Conservation (phyloP, 2,888 invertebrate genomes). For the Girardia tigrina region DNA sequence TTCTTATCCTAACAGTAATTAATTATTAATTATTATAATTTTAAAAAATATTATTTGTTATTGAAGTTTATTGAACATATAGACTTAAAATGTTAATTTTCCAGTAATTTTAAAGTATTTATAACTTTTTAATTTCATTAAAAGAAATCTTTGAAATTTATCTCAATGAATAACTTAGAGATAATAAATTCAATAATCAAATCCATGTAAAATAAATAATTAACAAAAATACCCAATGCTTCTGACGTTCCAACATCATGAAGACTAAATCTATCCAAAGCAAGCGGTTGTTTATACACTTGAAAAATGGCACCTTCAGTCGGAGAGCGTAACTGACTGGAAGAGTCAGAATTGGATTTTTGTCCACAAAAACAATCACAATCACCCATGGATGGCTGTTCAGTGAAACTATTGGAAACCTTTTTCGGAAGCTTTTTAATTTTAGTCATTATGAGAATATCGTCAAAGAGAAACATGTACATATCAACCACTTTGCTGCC, state of each 20-base stretch:
- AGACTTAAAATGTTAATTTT: no score
- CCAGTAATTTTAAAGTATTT: no score
- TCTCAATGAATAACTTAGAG: no score
- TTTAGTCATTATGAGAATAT: conserved; percentile 57
- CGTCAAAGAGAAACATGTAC: conserved; percentile 57
- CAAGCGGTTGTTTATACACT: conserved; percentile 52
- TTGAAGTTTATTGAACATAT: no score
- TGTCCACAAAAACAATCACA: conserved; percentile 34
- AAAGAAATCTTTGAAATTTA: no score
- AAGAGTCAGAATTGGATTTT: conserved; percentile 33
- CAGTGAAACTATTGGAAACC: conserved; percentile 41
- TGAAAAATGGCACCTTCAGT: conserved; percentile 43
- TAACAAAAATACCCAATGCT: conserved; percentile 39
- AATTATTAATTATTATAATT: no score
- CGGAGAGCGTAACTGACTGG: conserved; percentile 34
- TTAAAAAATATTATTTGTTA: no score
- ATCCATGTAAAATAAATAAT: no score
- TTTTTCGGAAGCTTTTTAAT: conserved; percentile 55
- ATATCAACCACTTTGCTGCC: conserved; percentile 55
- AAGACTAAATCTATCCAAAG: conserved; percentile 52
- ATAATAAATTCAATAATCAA: no score
- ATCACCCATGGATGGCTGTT: conserved; percentile 28
- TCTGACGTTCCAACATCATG: conserved; percentile 51
- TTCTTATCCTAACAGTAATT: no score
- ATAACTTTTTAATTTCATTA: no score